These are phyloP conservation scores for Parapristionchus giblindavisi DNA, from an alignment of 2,888 invertebrate species.

Conservation along the genomic window DNA sequence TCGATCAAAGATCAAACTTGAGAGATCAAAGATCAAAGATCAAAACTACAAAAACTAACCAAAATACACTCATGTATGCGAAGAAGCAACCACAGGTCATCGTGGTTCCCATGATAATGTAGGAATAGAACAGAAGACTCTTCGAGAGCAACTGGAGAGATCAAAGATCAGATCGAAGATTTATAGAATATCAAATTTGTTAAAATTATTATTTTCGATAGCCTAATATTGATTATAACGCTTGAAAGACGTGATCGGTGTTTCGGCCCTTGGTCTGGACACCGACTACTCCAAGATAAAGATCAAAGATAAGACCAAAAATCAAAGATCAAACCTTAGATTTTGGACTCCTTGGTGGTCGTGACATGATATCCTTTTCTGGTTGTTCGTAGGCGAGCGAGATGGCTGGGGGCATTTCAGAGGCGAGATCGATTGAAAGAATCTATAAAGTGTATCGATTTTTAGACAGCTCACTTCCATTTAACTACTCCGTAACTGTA, in stretches of 20 bases:
- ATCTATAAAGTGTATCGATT: constrained; percentile 49
- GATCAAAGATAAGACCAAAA: not conserved
- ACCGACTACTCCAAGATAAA: not conserved
- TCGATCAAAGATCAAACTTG: constrained; percentile 17
- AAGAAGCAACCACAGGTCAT: constrained; percentile 65
- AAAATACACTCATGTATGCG: constrained; percentile 66
- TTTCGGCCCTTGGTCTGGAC: too few relatives aligned
- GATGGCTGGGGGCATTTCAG: constrained; percentile 67
- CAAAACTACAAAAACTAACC: constrained; percentile 45
- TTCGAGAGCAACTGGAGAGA: constrained; percentile 39
- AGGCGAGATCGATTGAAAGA: constrained; percentile 65
- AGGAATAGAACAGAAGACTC: constrained; percentile 63
- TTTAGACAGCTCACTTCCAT: not conserved
- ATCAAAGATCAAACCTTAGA: constrained; percentile 43
- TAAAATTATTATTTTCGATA: too few relatives aligned
- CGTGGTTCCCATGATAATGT: constrained; percentile 63
- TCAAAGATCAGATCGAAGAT: not conserved
- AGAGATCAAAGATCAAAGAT: constrained; percentile 3
- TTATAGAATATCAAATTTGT: too few relatives aligned
- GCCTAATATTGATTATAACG: too few relatives aligned
- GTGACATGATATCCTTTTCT: constrained; percentile 66
- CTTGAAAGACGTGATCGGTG: too few relatives aligned
- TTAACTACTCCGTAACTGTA: not conserved
- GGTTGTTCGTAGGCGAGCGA: constrained; percentile 68
- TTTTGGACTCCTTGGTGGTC: constrained; percentile 58